A percentile compares a stretch with the other conserved stretches of the same genome.
Conservation (phyloP, 2,797 vertebrate species). For the Eidolon dupreanum region DNA sequence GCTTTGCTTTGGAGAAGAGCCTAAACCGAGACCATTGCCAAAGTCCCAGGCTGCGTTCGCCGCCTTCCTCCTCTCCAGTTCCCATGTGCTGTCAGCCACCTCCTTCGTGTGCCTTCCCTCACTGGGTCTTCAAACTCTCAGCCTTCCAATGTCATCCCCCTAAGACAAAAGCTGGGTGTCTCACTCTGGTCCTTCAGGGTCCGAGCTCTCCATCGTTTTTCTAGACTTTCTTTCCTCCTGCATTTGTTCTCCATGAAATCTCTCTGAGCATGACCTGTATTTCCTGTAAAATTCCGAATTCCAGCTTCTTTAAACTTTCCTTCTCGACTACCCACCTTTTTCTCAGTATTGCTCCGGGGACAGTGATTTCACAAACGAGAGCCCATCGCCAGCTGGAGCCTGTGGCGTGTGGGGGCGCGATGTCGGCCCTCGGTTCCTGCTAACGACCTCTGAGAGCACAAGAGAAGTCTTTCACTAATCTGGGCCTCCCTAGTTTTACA, state of each 20-base stretch:
- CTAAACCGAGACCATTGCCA: neutral
- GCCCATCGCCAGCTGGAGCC: no score
- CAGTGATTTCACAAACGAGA: neutral
- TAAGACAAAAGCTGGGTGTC: neutral
- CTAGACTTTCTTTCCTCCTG: neutral
- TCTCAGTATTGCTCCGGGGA: neutral
- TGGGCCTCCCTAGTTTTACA: neutral
- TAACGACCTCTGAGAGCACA: neutral
- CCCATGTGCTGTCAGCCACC: rapidly evolving
- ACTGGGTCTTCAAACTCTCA: neutral
- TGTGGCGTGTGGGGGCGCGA: neutral
- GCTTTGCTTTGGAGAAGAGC: neutral
- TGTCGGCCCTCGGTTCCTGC: neutral
- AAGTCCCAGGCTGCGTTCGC: no score
- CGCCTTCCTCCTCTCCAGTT: neutral
- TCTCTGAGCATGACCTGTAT: neutral
- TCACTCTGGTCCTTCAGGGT: neutral
- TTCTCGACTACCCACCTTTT: neutral
- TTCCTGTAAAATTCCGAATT: neutral
- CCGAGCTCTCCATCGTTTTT: neutral
- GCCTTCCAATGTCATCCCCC: neutral
- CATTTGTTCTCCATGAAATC: neutral
- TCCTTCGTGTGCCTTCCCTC: neutral
- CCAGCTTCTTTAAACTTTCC: neutral
- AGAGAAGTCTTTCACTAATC: neutral